These are phyloP conservation scores for Oxytorus armatus DNA, from an alignment of 2,888 invertebrate species.

Conservation along the genomic window DNA sequence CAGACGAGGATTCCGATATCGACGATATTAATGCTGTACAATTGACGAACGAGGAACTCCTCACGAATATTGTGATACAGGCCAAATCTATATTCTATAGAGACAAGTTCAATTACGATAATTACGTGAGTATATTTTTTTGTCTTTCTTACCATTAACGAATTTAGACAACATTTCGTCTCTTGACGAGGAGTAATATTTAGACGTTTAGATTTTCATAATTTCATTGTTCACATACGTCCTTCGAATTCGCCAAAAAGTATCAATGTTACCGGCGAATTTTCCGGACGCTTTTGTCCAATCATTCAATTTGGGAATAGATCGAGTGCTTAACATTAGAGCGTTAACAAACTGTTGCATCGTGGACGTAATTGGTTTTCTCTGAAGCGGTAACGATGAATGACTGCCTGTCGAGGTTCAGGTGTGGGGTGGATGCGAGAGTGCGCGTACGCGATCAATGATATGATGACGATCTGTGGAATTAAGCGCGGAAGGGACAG, in stretches of 20 bases:
- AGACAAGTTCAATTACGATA: conserved; percentile 83
- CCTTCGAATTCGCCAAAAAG: background rate
- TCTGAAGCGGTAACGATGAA: conserved; percentile 37
- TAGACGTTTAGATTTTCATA: too few relatives aligned
- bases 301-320: background rate
- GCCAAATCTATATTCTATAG: conserved; percentile 84
- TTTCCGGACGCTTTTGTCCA: background rate
- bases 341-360: background rate
- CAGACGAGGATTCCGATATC: conserved; percentile 79
- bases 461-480: conserved; percentile 54
- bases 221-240: background rate
- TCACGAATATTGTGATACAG: conserved; percentile 84
- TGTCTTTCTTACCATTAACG: conserved; percentile 3
- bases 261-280: too few relatives aligned
- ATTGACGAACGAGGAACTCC: conserved; percentile 82
- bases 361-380: conserved; percentile 14
- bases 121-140: conserved; percentile 84
- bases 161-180: conserved; percentile 7
- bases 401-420: conserved; percentile 51
- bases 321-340: background rate
- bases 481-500: too few relatives aligned
- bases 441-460: conserved; percentile 33
- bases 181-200: background rate
- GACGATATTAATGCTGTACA: conserved; percentile 78
- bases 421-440: conserved; percentile 13